Conservation (phyloP, 2,888 invertebrate species). For the Notodonta dromedarius region DNA sequence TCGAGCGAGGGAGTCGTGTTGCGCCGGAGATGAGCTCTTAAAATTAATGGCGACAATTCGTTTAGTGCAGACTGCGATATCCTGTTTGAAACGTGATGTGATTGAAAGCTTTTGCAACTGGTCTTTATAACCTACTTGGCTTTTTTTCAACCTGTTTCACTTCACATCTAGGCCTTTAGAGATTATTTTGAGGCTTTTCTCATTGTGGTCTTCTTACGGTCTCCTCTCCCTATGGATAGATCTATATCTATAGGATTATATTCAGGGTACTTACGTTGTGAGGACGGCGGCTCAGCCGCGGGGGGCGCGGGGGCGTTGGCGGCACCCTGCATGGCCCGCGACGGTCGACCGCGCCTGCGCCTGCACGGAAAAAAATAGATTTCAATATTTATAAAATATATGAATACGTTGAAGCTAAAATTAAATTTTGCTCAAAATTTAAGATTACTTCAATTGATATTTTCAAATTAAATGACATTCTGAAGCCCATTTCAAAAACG, state of each 20-base stretch:
- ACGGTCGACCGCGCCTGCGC: constrained; percentile 68
- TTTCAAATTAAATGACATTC: too few relatives aligned
- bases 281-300: constrained; percentile 72
- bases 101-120: not conserved
- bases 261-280: constrained; percentile 67
- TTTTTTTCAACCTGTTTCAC: too few relatives aligned
- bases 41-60: constrained; percentile 5
- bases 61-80: constrained; percentile 6
- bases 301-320: constrained; percentile 74
- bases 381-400: not conserved
- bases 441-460: too few relatives aligned
- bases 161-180: too few relatives aligned
- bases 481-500: not conserved
- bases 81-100: constrained; percentile 7
- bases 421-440: too few relatives aligned
- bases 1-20: constrained; percentile 37
- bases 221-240: too few relatives aligned
- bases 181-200: too few relatives aligned
- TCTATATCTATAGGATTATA: too few relatives aligned
- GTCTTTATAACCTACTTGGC: too few relatives aligned
- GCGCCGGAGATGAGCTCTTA: constrained; percentile 23
- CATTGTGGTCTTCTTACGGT: too few relatives aligned
- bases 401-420: not conserved
- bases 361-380: constrained; percentile 37
- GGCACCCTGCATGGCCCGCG: constrained; percentile 81